Conservation (phyloP, 1,140 invertebrate species). For the Panagrolaimus sp. region DNA sequence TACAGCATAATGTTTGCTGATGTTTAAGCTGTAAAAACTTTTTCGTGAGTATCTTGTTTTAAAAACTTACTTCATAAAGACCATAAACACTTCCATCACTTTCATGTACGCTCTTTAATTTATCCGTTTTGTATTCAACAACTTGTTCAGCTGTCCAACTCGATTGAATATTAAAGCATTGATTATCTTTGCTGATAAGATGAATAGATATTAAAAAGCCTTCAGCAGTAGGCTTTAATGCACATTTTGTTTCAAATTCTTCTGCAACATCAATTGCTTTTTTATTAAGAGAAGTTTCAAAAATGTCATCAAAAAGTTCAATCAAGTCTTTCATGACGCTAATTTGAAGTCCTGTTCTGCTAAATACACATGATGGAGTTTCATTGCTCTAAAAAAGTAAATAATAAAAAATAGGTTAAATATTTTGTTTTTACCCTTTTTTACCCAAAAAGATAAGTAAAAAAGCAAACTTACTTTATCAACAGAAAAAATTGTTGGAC, state of each 20-base stretch:
- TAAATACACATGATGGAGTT: not conserved
- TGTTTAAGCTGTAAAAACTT: too few species aligned
- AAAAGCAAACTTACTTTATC: constrained; percentile 30
- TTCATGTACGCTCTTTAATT: not conserved
- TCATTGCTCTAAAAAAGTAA: not conserved
- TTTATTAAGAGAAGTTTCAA: constrained; percentile 16
- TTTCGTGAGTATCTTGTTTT: too few species aligned
- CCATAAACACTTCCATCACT: constrained; percentile 10
- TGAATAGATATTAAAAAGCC: constrained; percentile 49
- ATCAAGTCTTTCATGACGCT: constrained; percentile 30
- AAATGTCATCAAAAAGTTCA: constrained; percentile 33
- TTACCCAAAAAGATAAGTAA: not conserved
- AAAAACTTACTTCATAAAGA: constrained; percentile 34
- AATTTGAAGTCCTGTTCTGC: constrained; percentile 24
- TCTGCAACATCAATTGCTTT: constrained; percentile 31
- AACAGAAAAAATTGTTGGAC: constrained; percentile 38
- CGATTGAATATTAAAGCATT: constrained; percentile 43
- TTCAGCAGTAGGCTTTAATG: constrained; percentile 34
- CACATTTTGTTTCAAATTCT: constrained; percentile 29
- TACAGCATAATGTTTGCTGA: too few species aligned
- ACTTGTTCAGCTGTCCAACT: constrained; percentile 21
- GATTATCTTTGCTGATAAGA: constrained; percentile 48
- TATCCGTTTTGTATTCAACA: constrained; percentile 15
- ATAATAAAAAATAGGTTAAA: not conserved
- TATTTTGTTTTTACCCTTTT: not conserved